Evolutionary conservation across 1,140 invertebrate genomes (phyloP), one percentile per base, ranked within the genome.

Genomic region (Dinoponera quadriceps): DNA sequence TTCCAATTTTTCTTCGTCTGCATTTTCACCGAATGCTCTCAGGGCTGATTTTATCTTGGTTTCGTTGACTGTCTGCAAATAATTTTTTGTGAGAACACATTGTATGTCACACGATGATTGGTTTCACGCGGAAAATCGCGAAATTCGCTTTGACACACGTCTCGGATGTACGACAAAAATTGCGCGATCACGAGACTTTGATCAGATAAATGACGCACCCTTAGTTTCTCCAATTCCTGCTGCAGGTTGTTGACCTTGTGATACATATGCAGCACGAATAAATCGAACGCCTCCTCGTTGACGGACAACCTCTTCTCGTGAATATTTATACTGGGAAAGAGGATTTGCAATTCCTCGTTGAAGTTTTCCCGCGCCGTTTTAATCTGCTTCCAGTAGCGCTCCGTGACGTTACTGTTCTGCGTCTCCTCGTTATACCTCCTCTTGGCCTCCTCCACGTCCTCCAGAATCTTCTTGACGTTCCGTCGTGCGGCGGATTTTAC

Each of bases 251-350:
- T 91, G 2, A 97, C 95, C 92, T 96, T 96, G 27, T 96, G 94
- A 91, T 96, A 95, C 94, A 95, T 94, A 89, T 97, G 95, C 85
- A 97, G 80, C 71, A 96, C 91, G 93, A 97, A 96, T 13, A 97
- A 90, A 89, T 97, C 97, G 51, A 97, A 95, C 59, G 97, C 95
- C 2, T 96, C 95, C 49, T 95, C 95, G 11, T 92, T 93, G 13
- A 97, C 85, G 16, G 95, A 94, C n/a, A 97, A 88, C 63, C 96
- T 95, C 83, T 96, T 96, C 0, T 97, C 95, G 1, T 94, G 88
- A 25, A 97, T 94, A 88, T 97, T 96, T 0, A 97, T 92, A 49
- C 95, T 95, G 0, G 97, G 97, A 90, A 97, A 97, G 9, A 97
- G 91, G 66, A 95, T 95, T 91, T 96, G 95, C 51, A 98, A 93